Evolutionary conservation across 2,888 invertebrate species (phyloP).

Genomic region (Philopedon plagiatum): DNA sequence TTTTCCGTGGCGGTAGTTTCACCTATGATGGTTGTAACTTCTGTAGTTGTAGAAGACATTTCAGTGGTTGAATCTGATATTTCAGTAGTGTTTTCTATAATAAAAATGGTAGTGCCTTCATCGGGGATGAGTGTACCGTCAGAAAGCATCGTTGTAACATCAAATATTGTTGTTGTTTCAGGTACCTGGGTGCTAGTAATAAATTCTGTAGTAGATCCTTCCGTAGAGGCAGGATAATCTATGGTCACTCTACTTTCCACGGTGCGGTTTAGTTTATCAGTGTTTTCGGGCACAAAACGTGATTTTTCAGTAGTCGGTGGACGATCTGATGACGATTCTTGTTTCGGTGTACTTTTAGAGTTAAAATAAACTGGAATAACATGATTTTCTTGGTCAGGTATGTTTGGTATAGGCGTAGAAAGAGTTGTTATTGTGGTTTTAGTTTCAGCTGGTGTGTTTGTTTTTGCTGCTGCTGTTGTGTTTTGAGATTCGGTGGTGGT

Average conservation of each 20-base stretch:
- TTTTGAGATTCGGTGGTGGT: not conserved
- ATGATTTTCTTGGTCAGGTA: constrained; percentile 62
- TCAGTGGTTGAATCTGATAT: constrained; percentile 53
- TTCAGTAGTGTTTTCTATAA: constrained; percentile 56
- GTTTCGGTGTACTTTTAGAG: not conserved
- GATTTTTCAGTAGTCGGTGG: not conserved
- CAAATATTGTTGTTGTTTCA: constrained; percentile 35
- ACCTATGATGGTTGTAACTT: constrained; percentile 1
- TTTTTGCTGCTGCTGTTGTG: not conserved
- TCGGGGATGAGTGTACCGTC: not conserved
- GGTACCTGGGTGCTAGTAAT: constrained; percentile 54
- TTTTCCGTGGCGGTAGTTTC: constrained; percentile 36
- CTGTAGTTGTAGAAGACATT: not conserved
- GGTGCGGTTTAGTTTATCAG: not conserved
- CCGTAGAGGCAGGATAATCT: not conserved
- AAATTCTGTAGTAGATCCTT: constrained; percentile 59
- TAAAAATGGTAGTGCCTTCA: constrained; percentile 15
- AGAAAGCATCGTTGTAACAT: not conserved
- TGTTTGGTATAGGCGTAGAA: not conserved
- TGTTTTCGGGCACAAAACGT: not conserved
- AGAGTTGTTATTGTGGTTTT: not conserved
- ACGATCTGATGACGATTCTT: not conserved
- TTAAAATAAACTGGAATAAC: constrained; percentile 55
- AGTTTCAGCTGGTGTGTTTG: not conserved
- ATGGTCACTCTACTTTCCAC: not conserved